Base-by-base conservation (phyloP, 2,888 invertebrate genomes). In the Torymus auratus region DNA sequence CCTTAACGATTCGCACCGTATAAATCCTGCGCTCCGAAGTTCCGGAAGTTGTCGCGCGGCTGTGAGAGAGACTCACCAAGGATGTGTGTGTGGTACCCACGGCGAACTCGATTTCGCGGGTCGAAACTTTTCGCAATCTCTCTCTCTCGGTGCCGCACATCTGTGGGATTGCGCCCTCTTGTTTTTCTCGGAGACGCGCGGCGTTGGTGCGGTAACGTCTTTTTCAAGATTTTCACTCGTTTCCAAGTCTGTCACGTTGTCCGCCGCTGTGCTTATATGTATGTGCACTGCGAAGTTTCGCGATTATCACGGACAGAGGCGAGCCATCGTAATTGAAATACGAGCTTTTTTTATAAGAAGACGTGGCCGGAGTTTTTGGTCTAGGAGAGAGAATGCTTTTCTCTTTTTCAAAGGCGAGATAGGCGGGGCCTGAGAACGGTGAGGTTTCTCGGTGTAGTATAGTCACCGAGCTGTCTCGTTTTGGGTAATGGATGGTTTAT, bases 101-200 rank as follows among this genome's bases (percentile, higher is more conserved):
- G 28, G 61, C 15, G 78, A 80, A 74, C 74, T 82, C 71, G 76
- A 77, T 82, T 82, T 82, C 77, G 72, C 68, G 74, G 80, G 41
- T 78, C 61, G 67, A 71, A 80, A 82, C 80, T 80, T 82, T 82
- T 78, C 65, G 65, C 80, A 74, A 74, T 82, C 78, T 80, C 69
- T 78, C 82, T 74, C 65, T 2, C 50, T 70, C 58, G 13, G n/a
- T 65, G 17, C 62, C 15, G 14, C n/a, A 15, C 15, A 4, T 2
- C 60, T 17, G n/a, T 14, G 17, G 28, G 14, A 17, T 64, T 23
- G 62, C 62, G 14, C 70, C 1, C 62, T 14, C 23, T 55, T 68
- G 20, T 15, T 52, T 60, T 68, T 53, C 61, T 53, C 17, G 7
- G 7, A 1, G 13, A 3, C n/a, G 58, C 28, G n/a, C 50, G 3